Evolutionary conservation across 1,140 invertebrate species (phyloP).

Genomic region (Pantala flavescens): DNA sequence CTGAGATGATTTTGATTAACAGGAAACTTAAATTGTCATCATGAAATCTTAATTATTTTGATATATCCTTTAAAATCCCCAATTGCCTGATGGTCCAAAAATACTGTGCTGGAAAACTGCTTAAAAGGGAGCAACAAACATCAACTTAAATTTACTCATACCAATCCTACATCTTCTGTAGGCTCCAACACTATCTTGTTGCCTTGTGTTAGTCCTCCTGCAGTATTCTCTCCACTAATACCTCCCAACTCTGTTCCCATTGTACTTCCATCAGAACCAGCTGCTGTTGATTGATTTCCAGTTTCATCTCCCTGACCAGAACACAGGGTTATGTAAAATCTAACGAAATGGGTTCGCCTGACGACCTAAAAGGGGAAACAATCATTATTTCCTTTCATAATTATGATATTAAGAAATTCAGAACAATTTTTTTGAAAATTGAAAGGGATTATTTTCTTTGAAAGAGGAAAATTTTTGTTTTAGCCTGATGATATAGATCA

Average conservation of each 20-base stretch:
- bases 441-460: too few relatives aligned
- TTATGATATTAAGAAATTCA: too few relatives aligned
- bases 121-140: too few relatives aligned
- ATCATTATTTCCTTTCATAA: too few relatives aligned
- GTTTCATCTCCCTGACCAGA: background rate
- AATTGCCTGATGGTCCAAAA: too few relatives aligned
- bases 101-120: too few relatives aligned
- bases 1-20: too few relatives aligned
- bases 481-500: too few relatives aligned
- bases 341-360: conserved; percentile 66
- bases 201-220: conserved; percentile 27
- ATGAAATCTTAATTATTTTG: too few relatives aligned
- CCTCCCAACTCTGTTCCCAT: background rate
- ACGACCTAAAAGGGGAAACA: conserved; percentile 27
- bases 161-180: conserved; percentile 66
- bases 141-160: conserved; percentile 32
- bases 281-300: background rate
- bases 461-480: too few relatives aligned
- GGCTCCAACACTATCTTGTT: conserved; percentile 63
- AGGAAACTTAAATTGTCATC: too few relatives aligned
- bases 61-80: too few relatives aligned
- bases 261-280: background rate
- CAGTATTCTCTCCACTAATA: background rate
- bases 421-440: background rate
- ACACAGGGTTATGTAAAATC: conserved; percentile 67